Conservation (phyloP, 2,888 invertebrate genomes). For the Lasioglossum morio region DNA sequence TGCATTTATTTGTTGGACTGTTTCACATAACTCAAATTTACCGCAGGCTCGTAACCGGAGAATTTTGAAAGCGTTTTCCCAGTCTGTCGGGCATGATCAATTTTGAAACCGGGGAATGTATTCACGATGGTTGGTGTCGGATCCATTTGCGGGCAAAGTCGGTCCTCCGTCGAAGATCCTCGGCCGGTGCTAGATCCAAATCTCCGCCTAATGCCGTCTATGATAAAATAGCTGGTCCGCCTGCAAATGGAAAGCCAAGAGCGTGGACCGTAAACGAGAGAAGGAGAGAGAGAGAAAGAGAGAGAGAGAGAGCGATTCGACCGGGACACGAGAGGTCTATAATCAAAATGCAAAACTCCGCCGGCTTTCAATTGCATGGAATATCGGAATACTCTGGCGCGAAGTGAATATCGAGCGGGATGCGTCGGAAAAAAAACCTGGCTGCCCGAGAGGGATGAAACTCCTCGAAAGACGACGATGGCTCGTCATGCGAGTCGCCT, state of each 20-base stretch:
- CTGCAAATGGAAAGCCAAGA: constrained; percentile 45
- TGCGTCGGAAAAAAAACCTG: constrained; percentile 39
- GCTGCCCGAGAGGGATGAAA: not conserved
- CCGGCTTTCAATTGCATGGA: constrained; percentile 58
- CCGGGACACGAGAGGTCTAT: not conserved
- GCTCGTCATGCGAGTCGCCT: constrained; percentile 27
- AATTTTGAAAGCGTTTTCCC: not conserved
- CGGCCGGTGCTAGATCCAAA: constrained; percentile 28
- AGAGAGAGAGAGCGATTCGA: not conserved
- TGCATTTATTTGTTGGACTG: constrained; percentile 40
- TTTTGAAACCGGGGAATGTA: constrained; percentile 3
- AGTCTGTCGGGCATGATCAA: not conserved
- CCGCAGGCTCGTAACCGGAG: too few relatives aligned
- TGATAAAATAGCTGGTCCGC: constrained; percentile 46
- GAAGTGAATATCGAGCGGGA: constrained; percentile 54
- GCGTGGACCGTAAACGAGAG: not conserved
- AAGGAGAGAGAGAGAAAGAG: not conserved
- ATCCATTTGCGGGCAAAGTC: not conserved
- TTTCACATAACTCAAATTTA: constrained; percentile 44
- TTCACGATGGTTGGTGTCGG: constrained; percentile 14
- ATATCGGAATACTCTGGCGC: constrained; percentile 56
- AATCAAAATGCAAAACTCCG: constrained; percentile 64
- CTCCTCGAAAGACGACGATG: constrained; percentile 34
- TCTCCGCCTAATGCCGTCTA: constrained; percentile 48
- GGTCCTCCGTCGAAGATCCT: constrained; percentile 30